phyloP scores from a whole-genome alignment of 2,113 vertebrate genomes.

The Puntigrus tetrazona region DNA sequence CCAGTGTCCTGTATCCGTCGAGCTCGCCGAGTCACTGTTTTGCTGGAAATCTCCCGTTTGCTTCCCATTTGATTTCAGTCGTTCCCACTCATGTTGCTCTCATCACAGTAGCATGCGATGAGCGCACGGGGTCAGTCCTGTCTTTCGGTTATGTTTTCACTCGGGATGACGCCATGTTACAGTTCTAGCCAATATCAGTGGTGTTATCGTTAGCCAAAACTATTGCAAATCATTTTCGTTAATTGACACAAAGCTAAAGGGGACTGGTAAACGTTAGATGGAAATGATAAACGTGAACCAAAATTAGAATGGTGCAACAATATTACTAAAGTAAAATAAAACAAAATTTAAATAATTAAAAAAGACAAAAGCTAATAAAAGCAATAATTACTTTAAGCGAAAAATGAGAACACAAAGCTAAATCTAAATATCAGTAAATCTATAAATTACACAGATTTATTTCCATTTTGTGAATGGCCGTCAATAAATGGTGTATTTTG shows the following conservation, averaged over 20 bases:
- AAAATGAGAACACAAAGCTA: background rate
- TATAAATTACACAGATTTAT: background rate
- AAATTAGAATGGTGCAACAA: background rate
- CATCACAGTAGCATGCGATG: background rate
- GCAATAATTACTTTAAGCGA: background rate
- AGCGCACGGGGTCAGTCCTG: conserved; percentile 5
- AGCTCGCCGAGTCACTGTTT: conserved; percentile 7
- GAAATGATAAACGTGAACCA: background rate
- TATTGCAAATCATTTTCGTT: background rate
- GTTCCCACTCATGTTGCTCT: background rate
- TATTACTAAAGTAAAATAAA: background rate
- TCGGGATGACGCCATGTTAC: background rate
- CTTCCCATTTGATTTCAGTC: background rate
- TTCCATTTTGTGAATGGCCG: too few relatives aligned
- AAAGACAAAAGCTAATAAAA: background rate
- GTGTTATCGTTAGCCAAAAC: background rate
- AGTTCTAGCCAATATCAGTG: background rate
- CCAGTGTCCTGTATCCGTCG: conserved; percentile 6
- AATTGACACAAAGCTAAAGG: background rate
- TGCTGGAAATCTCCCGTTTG: conserved; percentile 1
- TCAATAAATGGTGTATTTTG: background rate
- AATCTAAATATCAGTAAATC: background rate
- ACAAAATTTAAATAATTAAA: background rate
- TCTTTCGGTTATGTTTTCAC: background rate
- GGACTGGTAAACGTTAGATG: background rate